Conservation (phyloP, 2,888 invertebrate species). For the Therioaphis trifolii region DNA sequence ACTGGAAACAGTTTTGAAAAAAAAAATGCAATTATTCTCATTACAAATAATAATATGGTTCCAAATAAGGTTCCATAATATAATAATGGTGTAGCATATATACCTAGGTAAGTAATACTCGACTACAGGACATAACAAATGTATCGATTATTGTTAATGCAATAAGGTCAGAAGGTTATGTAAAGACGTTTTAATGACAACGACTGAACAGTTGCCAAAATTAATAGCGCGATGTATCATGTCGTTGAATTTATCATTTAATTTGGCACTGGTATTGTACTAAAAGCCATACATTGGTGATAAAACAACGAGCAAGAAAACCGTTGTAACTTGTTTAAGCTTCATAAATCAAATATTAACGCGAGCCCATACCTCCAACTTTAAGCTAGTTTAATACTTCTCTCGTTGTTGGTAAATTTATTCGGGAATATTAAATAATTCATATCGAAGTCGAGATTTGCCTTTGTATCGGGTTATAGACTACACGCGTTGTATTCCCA, state of each 20-base stretch:
- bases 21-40: too few species aligned
- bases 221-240: neutral
- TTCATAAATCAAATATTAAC: neutral
- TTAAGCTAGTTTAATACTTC: slow-evolving; percentile 8
- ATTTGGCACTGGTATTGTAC: neutral
- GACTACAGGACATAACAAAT: too few species aligned
- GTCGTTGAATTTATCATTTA: neutral
- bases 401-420: neutral
- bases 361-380: neutral
- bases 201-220: neutral
- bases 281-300: neutral
- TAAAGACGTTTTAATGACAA: neutral
- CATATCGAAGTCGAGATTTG: neutral
- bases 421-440: neutral
- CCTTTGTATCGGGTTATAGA: neutral
- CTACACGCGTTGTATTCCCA: neutral
- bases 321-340: slow-evolving; percentile 8
- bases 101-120: too few species aligned
- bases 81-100: too few species aligned
- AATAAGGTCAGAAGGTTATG: neutral
- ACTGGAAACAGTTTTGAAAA: too few species aligned
- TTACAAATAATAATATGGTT: too few species aligned
- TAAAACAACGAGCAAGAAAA: neutral
- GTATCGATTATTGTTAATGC: neutral
- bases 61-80: too few species aligned